These are phyloP conservation scores for Troilus luridus DNA, from an alignment of 2,888 invertebrate genomes.

Conservation along the genomic window DNA sequence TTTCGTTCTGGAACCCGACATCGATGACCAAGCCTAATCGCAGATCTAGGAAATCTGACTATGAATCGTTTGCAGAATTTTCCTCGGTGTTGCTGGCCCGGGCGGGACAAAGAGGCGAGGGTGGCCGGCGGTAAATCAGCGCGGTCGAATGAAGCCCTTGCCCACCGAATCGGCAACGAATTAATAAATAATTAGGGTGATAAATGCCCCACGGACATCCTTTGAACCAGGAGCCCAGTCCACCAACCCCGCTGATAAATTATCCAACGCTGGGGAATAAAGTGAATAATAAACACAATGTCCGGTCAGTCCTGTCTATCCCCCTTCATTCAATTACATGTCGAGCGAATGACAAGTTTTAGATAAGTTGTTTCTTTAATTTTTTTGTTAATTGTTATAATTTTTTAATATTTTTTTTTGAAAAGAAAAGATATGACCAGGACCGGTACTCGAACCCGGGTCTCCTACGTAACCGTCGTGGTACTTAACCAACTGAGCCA, in stretches of 20 bases:
- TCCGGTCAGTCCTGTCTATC: background rate
- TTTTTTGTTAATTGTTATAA: background rate
- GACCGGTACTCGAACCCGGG: too few relatives aligned
- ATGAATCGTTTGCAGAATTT: constrained; percentile 23
- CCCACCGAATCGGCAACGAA: constrained; percentile 45
- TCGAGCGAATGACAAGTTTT: background rate
- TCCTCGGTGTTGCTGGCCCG: background rate
- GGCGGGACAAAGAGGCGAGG: background rate
- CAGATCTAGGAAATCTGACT: constrained; percentile 46
- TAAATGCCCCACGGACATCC: constrained; percentile 46
- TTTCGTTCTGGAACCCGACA: background rate
- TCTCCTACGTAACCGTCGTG: too few relatives aligned
- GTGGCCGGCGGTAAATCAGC: background rate
- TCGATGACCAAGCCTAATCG: constrained; percentile 39
- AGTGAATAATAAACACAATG: constrained; percentile 28
- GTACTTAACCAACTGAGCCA: too few relatives aligned
- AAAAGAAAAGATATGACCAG: too few relatives aligned
- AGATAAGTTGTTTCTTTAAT: background rate
- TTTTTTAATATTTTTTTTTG: too few relatives aligned
- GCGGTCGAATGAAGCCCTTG: constrained; percentile 21
- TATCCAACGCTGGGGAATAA: background rate
- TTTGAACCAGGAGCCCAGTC: constrained; percentile 12
- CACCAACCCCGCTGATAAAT: background rate
- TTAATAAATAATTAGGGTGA: constrained; percentile 48
- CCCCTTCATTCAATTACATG: background rate